A percentile compares a stretch with the other conserved stretches of the same genome.
These are phyloP conservation scores for Leptinotarsa defecta DNA, from an alignment of 1,140 invertebrate genomes.

Conservation along the genomic window DNA sequence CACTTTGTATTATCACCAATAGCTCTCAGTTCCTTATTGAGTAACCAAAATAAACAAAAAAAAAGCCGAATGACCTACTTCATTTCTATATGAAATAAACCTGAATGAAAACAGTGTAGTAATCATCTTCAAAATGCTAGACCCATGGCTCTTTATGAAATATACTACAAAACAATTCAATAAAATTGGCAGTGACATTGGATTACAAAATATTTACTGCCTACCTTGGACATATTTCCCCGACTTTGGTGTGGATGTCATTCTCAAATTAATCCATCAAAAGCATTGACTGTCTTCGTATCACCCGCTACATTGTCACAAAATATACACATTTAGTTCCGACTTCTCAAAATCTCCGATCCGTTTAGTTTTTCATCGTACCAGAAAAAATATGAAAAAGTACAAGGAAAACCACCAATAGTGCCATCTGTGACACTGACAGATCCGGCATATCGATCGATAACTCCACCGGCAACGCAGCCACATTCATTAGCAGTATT, in stretches of 20 bases:
- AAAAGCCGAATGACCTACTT: conserved; percentile 18
- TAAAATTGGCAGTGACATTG: too few species aligned
- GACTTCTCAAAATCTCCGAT: neutral
- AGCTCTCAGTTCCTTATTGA: neutral
- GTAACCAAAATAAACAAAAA: conserved; percentile 28
- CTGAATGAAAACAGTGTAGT: neutral
- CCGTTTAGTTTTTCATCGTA: conserved; percentile 1
- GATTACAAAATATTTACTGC: conserved; percentile 1
- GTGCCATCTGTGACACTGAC: neutral
- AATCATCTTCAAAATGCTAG: too few species aligned
- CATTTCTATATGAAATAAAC: conserved; percentile 19
- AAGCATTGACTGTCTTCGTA: neutral
- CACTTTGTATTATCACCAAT: too few species aligned
- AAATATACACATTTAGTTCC: neutral
- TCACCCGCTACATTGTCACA: neutral
- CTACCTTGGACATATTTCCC: conserved; percentile 47
- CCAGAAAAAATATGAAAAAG: conserved; percentile 8
- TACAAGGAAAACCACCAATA: neutral
- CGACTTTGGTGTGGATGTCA: conserved; percentile 47
- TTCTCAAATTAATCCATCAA: conserved; percentile 41
- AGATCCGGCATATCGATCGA: neutral
- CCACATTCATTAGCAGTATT: conserved; percentile 7
- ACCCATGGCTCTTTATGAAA: too few species aligned
- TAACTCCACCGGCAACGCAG: conserved; percentile 14
- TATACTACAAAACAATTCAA: too few species aligned